Percentiles rank a stretch among this genome's conserved stretches.
Evolutionary conservation across 2,113 vertebrate genomes (phyloP).

Genomic region (Chaetodon auriga): DNA sequence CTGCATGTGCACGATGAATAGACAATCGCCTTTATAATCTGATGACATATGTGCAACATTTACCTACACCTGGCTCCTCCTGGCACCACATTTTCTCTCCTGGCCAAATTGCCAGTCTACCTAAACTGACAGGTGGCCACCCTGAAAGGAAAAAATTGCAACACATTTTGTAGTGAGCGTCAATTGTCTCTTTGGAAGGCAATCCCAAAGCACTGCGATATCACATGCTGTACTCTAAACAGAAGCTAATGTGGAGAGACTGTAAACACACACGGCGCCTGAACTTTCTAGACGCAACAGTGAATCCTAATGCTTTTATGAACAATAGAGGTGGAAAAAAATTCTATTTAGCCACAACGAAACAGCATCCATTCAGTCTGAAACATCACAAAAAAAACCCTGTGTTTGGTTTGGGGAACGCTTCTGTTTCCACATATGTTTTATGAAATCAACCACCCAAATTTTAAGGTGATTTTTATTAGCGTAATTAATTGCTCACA

Average conservation of each 20-base stretch:
- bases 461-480: conserved; percentile 56
- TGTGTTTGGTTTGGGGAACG: conserved; percentile 9
- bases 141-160: conserved; percentile 68
- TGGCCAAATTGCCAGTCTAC: conserved; percentile 60
- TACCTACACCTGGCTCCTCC: conserved; percentile 70
- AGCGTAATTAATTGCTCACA: conserved; percentile 59
- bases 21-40: conserved; percentile 51
- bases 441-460: conserved; percentile 42
- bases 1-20: conserved; percentile 17
- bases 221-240: conserved; percentile 61
- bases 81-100: conserved; percentile 54
- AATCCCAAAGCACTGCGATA: conserved; percentile 7
- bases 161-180: conserved; percentile 69
- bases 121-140: conserved; percentile 77
- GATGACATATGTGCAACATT: conserved; percentile 73
- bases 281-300: conserved; percentile 5
- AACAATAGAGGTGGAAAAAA: not conserved
- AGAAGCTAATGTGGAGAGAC: conserved; percentile 46
- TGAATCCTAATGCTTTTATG: not conserved
- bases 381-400: not conserved
- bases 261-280: conserved; percentile 14
- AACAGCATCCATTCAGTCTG: not conserved
- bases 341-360: not conserved
- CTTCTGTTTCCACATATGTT: conserved; percentile 22
- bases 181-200: conserved; percentile 54